phyloP scores from a whole-genome alignment of 2,113 vertebrate genomes.

The Conger conger region DNA sequence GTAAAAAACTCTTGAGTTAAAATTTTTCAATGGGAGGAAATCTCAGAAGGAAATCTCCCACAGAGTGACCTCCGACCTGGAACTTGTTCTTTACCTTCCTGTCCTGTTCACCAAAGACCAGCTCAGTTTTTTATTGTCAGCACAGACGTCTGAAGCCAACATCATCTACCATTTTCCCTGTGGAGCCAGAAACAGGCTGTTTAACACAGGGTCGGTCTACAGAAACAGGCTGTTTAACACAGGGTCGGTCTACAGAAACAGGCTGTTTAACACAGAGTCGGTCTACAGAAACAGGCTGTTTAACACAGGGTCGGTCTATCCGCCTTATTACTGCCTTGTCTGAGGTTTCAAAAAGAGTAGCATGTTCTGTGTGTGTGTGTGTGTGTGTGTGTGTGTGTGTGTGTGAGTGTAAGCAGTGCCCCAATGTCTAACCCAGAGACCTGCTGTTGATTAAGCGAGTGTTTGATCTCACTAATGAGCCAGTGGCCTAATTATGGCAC shows the following conservation, averaged over 20 bases:
- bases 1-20: no score
- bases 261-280: conserved; percentile 33
- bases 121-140: no score
- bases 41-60: no score
- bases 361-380: neutral
- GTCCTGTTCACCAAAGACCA: no score
- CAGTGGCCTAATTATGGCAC: conserved; percentile 34
- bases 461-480: conserved; percentile 32
- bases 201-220: conserved; percentile 35
- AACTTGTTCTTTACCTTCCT: no score
- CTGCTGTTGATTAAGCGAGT: neutral
- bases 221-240: neutral
- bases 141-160: no score
- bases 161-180: no score
- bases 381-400: no score
- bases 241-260: conserved; percentile 40
- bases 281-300: neutral
- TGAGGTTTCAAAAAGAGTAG: neutral
- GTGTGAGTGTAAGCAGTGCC: neutral
- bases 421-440: neutral
- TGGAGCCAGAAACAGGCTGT: no score
- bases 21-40: no score
- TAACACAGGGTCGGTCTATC: conserved; percentile 34
- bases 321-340: neutral
- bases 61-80: no score